Evolutionary conservation across 1,140 invertebrate species (phyloP).

Genomic region (Steinernema feltiae): DNA sequence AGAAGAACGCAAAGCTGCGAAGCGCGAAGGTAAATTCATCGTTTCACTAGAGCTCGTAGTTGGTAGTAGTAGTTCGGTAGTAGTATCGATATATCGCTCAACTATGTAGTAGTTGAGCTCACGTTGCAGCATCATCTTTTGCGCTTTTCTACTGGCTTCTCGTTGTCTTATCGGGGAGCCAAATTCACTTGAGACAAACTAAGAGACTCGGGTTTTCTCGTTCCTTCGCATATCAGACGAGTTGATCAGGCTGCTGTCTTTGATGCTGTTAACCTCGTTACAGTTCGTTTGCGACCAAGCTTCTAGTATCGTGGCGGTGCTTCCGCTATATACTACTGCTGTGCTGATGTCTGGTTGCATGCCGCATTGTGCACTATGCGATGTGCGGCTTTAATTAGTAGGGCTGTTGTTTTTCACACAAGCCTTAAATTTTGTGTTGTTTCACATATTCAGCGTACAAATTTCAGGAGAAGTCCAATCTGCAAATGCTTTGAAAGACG

Average conservation of each 20-base stretch:
- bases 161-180: background rate
- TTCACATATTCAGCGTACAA: constrained; percentile 17
- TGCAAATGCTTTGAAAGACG: constrained; percentile 48
- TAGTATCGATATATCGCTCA: background rate
- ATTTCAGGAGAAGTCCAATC: constrained; percentile 43
- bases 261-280: constrained; percentile 26
- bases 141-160: background rate
- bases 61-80: background rate
- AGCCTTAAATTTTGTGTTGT: background rate
- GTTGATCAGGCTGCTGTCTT: too few relatives aligned
- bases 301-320: too few relatives aligned
- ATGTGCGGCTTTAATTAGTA: background rate
- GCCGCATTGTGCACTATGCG: too few relatives aligned
- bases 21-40: constrained; percentile 53
- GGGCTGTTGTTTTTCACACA: background rate
- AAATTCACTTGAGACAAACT: background rate
- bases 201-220: background rate
- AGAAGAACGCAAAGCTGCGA: constrained; percentile 54
- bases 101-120: background rate
- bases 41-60: too few relatives aligned
- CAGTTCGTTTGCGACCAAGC: constrained; percentile 52
- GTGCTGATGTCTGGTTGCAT: too few relatives aligned
- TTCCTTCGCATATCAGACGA: background rate
- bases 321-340: too few relatives aligned
- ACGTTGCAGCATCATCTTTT: background rate